Conservation (phyloP, 2,888 invertebrate genomes). For the Caenorhabditis virilis region DNA sequence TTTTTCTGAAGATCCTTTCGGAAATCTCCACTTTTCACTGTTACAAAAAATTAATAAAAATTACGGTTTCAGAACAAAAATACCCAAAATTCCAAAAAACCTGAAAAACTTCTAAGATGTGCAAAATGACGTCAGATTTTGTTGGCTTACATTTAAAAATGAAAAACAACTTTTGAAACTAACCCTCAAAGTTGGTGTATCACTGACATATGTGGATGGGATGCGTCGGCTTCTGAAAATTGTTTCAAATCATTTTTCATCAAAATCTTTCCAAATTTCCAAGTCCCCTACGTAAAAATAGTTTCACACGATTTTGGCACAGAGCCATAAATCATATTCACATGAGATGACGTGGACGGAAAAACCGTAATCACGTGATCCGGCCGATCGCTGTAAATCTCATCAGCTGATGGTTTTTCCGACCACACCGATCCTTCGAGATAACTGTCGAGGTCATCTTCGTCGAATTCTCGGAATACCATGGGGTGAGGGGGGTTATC, state of each 20-base stretch:
- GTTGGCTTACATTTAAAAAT: too few relatives aligned
- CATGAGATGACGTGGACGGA: conserved; percentile 31
- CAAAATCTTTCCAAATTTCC: background rate
- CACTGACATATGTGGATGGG: background rate
- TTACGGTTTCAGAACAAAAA: too few relatives aligned
- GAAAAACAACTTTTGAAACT: too few relatives aligned
- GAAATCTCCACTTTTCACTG: too few relatives aligned
- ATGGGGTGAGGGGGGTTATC: too few relatives aligned
- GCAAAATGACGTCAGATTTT: too few relatives aligned
- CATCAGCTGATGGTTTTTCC: conserved; percentile 38
- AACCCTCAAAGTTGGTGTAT: background rate
- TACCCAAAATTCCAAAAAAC: too few relatives aligned
- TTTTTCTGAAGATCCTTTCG: too few relatives aligned
- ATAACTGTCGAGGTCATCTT: conserved; percentile 43
- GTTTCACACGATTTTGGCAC: conserved; percentile 35
- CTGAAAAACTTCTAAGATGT: too few relatives aligned
- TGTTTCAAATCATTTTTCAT: background rate
- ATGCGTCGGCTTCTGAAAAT: conserved; percentile 5
- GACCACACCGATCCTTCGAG: conserved; percentile 47
- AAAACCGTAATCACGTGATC: conserved; percentile 39
- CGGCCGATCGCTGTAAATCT: conserved; percentile 18
- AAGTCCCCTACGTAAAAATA: conserved; percentile 35
- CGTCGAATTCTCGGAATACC: conserved; percentile 23
- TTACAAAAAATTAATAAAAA: too few relatives aligned
- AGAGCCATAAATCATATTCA: conserved; percentile 31